Conservation (phyloP, 2,113 vertebrate genomes). For the Caloenas nicobarica region DNA sequence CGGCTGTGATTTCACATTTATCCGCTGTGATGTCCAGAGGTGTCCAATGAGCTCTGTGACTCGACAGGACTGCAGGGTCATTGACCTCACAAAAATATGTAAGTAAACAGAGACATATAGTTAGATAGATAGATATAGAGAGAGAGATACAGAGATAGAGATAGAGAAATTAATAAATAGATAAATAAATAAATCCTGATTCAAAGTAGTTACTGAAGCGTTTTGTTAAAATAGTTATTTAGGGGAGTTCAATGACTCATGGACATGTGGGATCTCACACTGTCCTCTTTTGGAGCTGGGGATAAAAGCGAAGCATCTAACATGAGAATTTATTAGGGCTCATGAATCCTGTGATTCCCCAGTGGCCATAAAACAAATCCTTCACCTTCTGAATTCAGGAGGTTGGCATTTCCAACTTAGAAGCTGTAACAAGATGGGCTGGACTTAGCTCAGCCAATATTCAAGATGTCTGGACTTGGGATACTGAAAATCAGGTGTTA, state of each 20-base stretch:
- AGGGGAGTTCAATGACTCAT: accelerated
- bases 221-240: neutral
- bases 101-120: no score
- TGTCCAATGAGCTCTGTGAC: neutral
- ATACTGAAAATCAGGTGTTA: neutral
- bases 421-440: neutral
- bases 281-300: neutral
- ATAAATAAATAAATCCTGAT: neutral
- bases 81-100: neutral
- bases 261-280: accelerated
- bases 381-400: neutral
- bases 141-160: no score
- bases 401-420: neutral
- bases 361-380: neutral
- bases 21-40: neutral
- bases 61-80: no score
- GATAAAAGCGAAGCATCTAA: neutral
- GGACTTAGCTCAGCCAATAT: neutral
- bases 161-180: no score
- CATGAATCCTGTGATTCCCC: neutral
- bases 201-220: neutral
- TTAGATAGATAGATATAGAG: no score
- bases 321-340: accelerated
- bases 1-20: accelerated
- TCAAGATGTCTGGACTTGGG: neutral